A percentile compares a stretch with the other conserved stretches of the same genome.
phyloP scores from a whole-genome alignment of 2,113 vertebrate species.

The Merops nubicus region DNA sequence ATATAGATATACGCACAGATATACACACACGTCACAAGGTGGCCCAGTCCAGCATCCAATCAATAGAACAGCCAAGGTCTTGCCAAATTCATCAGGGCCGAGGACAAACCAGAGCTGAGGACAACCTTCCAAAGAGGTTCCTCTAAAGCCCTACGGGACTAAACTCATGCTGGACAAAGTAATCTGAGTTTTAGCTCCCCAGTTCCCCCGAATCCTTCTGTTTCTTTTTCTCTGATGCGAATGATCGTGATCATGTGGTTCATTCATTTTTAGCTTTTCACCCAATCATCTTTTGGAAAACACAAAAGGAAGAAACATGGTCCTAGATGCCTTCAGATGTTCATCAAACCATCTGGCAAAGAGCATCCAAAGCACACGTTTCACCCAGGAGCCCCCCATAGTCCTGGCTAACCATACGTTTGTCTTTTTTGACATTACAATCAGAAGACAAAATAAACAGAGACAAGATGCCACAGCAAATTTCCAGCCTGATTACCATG shows the following conservation, averaged over 20 bases:
- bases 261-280: not conserved
- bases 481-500: not conserved
- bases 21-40: constrained; percentile 27
- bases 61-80: not conserved
- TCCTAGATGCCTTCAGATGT: not conserved
- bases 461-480: not conserved
- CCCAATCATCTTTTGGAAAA: not conserved
- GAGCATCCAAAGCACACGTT: constrained; percentile 14
- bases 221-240: not conserved
- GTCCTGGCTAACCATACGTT: not conserved
- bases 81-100: not conserved
- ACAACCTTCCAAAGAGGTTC: not conserved
- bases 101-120: not conserved
- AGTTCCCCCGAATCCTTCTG: not conserved
- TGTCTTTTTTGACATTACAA: not conserved
- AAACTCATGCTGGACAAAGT: constrained; percentile 70
- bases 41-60: not conserved
- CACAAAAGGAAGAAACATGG: not conserved
- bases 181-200: constrained; percentile 57
- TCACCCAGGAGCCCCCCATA: not conserved
- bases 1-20: constrained; percentile 32
- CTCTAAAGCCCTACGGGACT: not conserved
- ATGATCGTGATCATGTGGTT: not conserved
- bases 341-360: not conserved
- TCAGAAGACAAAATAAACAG: constrained; percentile 28